These are phyloP conservation scores for Eunapius fragilis DNA, from an alignment of 37 sponge, comb jelly and placozoan species.

Conservation along the genomic window DNA sequence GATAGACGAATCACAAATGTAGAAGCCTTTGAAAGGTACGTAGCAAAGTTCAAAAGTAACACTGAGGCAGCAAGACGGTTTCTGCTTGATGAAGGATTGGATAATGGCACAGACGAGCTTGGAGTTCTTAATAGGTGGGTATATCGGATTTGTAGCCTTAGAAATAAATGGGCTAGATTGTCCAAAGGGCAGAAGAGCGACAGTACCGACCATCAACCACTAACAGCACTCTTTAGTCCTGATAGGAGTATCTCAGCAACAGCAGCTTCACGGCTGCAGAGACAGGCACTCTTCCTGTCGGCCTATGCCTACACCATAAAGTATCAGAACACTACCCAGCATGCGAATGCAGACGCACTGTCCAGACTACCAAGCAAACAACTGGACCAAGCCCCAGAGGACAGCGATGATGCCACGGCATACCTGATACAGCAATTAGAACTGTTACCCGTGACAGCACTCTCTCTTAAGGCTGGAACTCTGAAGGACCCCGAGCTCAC, in stretches of 20 bases:
- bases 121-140: no score
- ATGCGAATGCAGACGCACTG: slow-evolving; percentile 34
- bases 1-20: no score
- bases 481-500: slow-evolving; percentile 12
- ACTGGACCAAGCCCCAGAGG: background rate
- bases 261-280: slow-evolving; percentile 3
- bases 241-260: background rate
- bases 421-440: background rate
- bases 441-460: slow-evolving; percentile 8
- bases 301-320: slow-evolving; percentile 12
- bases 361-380: slow-evolving; percentile 5
- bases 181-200: no score
- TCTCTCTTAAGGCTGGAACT: background rate
- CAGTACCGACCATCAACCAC: slow-evolving; percentile 22
- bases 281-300: slow-evolving; percentile 13
- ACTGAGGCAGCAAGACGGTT: no score
- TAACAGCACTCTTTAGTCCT: background rate
- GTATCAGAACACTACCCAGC: slow-evolving; percentile 9
- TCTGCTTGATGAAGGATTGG: no score
- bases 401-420: background rate
- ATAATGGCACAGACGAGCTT: no score
- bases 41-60: no score
- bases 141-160: no score
- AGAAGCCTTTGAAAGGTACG: no score
- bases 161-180: no score